phyloP scores from a whole-genome alignment of 2,888 invertebrate genomes.

The Cryptophagus acutangulus region DNA sequence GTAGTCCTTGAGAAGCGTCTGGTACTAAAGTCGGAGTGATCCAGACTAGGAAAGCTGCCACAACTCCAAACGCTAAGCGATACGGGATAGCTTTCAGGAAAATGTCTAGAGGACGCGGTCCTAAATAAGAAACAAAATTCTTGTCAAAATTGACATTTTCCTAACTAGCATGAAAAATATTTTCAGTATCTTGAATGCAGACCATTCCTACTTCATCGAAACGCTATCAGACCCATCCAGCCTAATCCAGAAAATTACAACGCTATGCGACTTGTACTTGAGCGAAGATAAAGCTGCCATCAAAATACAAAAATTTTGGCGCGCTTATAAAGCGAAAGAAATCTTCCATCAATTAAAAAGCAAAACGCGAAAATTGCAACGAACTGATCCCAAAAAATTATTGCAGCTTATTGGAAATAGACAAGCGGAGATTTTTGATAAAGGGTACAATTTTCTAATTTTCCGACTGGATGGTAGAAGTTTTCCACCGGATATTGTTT shows the following conservation, averaged over 20 bases:
- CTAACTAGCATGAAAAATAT: too few species aligned
- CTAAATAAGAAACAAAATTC: conserved; percentile 49
- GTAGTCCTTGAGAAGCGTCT: conserved; percentile 54
- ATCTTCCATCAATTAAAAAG: conserved; percentile 23
- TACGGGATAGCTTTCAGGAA: conserved; percentile 86
- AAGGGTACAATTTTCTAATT: conserved; percentile 24
- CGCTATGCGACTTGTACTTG: conserved; percentile 16
- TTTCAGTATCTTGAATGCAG: conserved; percentile 25
- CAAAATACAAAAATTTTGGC: conserved; percentile 26
- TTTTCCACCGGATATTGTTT: conserved; percentile 37
- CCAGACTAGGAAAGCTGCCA: conserved; percentile 80
- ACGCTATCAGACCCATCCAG: too few species aligned
- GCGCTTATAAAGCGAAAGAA: conserved; percentile 16
- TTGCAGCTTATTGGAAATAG: conserved; percentile 20
- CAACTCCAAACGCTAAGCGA: conserved; percentile 77
- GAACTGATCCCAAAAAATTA: conserved; percentile 22
- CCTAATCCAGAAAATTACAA: conserved; percentile 16
- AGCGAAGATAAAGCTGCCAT: conserved; percentile 19
- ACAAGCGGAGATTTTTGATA: conserved; percentile 30
- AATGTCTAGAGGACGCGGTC: conserved; percentile 82
- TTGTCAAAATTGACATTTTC: too few species aligned
- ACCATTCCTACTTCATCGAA: conserved; percentile 27
- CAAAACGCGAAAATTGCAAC: conserved; percentile 17
- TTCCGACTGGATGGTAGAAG: conserved; percentile 32
- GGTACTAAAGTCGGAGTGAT: conserved; percentile 72